Evolutionary conservation across 2,113 vertebrate species (phyloP), one percentile per base, ranked within the genome.

Genomic region (Amphiprion ocellaris): DNA sequence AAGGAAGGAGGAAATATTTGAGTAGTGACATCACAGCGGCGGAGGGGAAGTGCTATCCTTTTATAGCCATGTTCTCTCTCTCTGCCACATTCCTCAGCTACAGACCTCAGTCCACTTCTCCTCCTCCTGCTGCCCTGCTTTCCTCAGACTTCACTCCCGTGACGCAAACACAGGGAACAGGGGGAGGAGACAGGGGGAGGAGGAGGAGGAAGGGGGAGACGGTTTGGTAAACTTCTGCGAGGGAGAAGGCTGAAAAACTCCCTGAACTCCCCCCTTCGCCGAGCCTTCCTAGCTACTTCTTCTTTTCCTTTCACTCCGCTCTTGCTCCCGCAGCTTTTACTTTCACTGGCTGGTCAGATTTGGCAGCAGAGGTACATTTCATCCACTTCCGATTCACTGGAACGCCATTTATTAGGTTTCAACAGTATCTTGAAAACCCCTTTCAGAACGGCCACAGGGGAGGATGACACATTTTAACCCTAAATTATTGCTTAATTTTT

Each of bases 11-110:
- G 82, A 90, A 88, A 92, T 92, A 70, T 76, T 77, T 92, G 63
- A 77, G 73, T 39, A 49, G 79, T 92, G 92, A 93, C 89, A 90
- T 92, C 91, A 92, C 77, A 86, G 82, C 67, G 15, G 9, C 68
- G 0, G 58, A 90, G 80, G 87, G 92, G 92, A 93, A 92, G 92
- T 91, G 87, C 81, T 16, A 37, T 87, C 92, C 92, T 91, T 93
- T 92, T 93, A 92, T 92, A 91, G 92, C 65, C 87, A 90, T 91
- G 87, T 93, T 91, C 88, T 77, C 77, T 85, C 78, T 85, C 79
- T 71, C 70, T 49, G 78, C 68, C 67, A 84, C 91, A 93, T 92
- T 93, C 92, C 88, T 92, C 71, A 19, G 82, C 74, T 64, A 59
- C 79, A 83, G 86, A 77, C 65, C 74, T 71, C 61, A 64, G 47